phyloP scores from a whole-genome alignment of 2,113 vertebrate species.

The Gadus macrocephalus region DNA sequence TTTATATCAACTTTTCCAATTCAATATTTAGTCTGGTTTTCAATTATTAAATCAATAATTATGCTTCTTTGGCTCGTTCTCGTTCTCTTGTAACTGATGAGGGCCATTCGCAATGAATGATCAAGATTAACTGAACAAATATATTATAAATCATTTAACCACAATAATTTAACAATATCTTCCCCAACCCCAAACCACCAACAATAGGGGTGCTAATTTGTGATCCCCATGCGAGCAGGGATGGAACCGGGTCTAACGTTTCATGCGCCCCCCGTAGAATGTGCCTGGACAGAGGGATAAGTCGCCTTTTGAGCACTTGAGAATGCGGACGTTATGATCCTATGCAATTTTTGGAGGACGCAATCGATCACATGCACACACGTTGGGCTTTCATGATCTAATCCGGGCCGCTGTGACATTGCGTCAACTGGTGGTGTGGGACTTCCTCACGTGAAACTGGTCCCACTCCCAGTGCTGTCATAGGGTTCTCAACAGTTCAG shows the following conservation, averaged over 20 bases:
- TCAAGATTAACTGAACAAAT: too few species aligned
- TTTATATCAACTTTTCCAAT: too few species aligned
- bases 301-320: constrained; percentile 20
- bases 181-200: too few species aligned
- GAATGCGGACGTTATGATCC: constrained; percentile 29
- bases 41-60: too few species aligned
- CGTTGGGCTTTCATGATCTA: not conserved
- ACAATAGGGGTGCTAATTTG: too few species aligned
- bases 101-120: too few species aligned
- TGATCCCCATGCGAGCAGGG: not conserved
- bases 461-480: not conserved
- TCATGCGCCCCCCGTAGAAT: constrained; percentile 45
- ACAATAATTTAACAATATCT: too few species aligned
- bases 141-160: too few species aligned
- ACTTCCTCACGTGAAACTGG: constrained; percentile 5
- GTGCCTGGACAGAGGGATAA: constrained; percentile 31
- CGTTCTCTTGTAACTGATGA: too few species aligned
- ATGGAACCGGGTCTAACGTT: constrained; percentile 29
- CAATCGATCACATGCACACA: not conserved
- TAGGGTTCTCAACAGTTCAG: constrained; percentile 18
- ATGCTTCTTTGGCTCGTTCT: too few species aligned
- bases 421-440: constrained; percentile 4
- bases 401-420: not conserved
- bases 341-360: constrained; percentile 18
- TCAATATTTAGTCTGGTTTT: too few species aligned